Evolutionary conservation across 2,797 vertebrate genomes (phyloP).

Genomic region (Tinamus major): DNA sequence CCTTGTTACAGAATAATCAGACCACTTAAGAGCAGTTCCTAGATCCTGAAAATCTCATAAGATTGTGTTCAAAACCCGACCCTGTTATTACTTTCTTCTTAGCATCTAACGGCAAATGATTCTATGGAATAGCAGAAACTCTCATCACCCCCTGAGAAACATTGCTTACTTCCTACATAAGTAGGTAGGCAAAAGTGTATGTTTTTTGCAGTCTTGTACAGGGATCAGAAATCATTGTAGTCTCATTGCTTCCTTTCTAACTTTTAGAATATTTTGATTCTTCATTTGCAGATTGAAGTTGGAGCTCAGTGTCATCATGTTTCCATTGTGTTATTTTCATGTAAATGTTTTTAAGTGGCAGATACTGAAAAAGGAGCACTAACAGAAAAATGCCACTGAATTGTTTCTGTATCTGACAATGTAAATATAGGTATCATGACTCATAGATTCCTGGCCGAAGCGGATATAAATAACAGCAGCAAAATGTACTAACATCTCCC

Average conservation of each 20-base stretch:
- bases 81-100: neutral
- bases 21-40: neutral
- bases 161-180: neutral
- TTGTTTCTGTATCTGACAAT: slow-evolving; percentile 6
- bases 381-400: neutral
- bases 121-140: neutral
- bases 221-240: neutral
- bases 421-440: slow-evolving; percentile 10
- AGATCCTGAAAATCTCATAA: neutral
- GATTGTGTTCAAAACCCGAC: neutral
- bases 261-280: slow-evolving; percentile 39
- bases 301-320: neutral
- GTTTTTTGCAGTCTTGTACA: neutral
- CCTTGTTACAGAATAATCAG: neutral
- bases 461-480: neutral
- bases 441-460: neutral
- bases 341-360: neutral
- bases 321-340: slow-evolving; percentile 17
- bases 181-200: neutral
- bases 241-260: neutral
- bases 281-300: neutral
- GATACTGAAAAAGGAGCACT: neutral
- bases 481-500: neutral
- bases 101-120: neutral
- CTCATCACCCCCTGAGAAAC: neutral